Evolutionary conservation across 2,113 vertebrate genomes (phyloP).

Genomic region (Aviceda subcristata): DNA sequence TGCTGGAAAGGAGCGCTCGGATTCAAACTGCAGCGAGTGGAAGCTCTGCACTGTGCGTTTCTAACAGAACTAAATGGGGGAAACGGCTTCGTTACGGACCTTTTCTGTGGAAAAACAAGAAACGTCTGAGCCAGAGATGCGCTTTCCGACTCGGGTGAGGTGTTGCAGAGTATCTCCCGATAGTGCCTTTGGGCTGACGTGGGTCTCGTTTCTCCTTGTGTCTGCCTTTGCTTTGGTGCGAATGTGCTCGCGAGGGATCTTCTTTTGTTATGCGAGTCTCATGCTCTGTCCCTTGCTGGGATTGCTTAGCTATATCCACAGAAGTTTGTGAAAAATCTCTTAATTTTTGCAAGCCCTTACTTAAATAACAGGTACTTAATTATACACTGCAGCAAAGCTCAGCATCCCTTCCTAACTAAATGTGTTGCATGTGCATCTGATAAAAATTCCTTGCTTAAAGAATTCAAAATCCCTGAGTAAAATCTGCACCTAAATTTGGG

Average conservation of each 20-base stretch:
- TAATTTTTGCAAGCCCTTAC: not conserved
- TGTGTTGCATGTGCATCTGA: not conserved
- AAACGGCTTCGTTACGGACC: accelerated
- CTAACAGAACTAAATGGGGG: accelerated
- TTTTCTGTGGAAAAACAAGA: not conserved
- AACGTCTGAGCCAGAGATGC: not conserved
- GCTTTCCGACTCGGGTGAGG: too few relatives aligned
- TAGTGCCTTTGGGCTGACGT: accelerated
- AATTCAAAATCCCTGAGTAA: not conserved
- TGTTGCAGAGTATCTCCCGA: not conserved
- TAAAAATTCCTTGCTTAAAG: not conserved
- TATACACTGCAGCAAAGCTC: not conserved
- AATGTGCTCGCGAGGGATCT: not conserved
- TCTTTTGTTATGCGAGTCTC: not conserved
- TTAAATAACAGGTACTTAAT: not conserved
- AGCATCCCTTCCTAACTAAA: not conserved
- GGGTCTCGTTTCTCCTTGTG: not conserved
- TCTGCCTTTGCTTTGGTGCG: not conserved
- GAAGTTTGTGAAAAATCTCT: not conserved
- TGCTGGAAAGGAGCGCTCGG: accelerated
- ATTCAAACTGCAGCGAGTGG: accelerated
- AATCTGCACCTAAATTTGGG: not conserved
- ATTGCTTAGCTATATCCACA: not conserved
- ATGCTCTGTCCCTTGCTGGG: not conserved
- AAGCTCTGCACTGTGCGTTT: not conserved